Percentiles rank a stretch among this genome's conserved stretches.
Conservation (phyloP, 2,113 vertebrate genomes). For the Phalacrocorax pelagicus region DNA sequence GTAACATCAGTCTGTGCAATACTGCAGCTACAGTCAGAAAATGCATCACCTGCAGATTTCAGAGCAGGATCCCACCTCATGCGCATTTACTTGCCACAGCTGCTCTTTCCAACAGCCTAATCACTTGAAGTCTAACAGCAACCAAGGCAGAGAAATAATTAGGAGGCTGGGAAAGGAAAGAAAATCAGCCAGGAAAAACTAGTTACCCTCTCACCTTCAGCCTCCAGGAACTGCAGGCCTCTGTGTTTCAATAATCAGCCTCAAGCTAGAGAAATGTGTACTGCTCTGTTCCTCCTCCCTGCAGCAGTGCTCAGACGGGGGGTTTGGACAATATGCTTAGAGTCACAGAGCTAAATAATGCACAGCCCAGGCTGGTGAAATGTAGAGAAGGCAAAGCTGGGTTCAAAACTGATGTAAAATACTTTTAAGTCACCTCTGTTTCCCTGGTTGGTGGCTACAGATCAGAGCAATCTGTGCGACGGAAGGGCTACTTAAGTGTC, state of each 20-base stretch:
- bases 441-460: not conserved
- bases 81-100: not conserved
- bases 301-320: not conserved
- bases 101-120: not conserved
- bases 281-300: not conserved
- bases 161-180: not conserved
- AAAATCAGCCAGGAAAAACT: not conserved
- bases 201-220: not conserved
- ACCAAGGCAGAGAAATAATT: not conserved
- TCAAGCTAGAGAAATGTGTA: not conserved
- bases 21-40: not conserved
- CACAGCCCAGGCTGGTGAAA: not conserved
- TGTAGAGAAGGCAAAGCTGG: not conserved
- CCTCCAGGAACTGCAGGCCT: not conserved
- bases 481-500: not conserved
- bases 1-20: not conserved
- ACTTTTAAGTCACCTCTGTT: not conserved
- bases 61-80: not conserved
- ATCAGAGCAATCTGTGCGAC: not conserved
- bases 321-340: not conserved
- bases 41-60: not conserved
- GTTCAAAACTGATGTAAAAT: not conserved
- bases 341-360: not conserved
- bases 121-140: not conserved
- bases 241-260: not conserved